These are phyloP conservation scores for Epinotia ramella DNA, from an alignment of 2,888 invertebrate genomes.

Conservation along the genomic window DNA sequence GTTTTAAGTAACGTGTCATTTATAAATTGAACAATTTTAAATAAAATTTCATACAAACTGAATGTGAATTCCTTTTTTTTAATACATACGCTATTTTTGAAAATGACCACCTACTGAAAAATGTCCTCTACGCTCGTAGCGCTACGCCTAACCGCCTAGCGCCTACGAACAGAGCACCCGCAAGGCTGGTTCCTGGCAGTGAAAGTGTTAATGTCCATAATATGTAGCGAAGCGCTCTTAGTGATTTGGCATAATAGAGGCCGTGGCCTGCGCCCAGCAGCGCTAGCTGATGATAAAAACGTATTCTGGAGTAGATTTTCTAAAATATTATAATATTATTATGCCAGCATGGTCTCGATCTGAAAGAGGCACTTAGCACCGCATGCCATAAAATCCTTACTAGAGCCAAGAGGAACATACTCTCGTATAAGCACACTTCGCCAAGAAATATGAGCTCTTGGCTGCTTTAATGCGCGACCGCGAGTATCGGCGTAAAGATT, in stretches of 20 bases:
- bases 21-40: no score
- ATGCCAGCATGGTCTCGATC: neutral
- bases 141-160: no score
- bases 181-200: no score
- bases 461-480: constrained; percentile 57
- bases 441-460: constrained; percentile 54
- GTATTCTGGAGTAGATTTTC: neutral
- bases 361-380: constrained; percentile 9
- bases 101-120: no score
- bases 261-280: neutral
- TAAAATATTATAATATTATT: neutral
- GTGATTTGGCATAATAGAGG: neutral
- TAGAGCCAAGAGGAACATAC: constrained; percentile 22
- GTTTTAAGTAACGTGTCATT: no score
- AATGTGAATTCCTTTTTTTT: no score
- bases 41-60: no score
- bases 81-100: no score
- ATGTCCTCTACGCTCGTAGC: no score
- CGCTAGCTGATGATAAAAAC: neutral
- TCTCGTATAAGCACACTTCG: constrained; percentile 54
- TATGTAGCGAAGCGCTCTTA: no score
- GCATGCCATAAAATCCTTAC: constrained; percentile 14
- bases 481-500: constrained; percentile 55
- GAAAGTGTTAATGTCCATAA: no score
- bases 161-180: no score